Evolutionary conservation across 2,888 invertebrate species (phyloP), one percentile per base, ranked within the genome.

Genomic region (Ferrisia virgata): DNA sequence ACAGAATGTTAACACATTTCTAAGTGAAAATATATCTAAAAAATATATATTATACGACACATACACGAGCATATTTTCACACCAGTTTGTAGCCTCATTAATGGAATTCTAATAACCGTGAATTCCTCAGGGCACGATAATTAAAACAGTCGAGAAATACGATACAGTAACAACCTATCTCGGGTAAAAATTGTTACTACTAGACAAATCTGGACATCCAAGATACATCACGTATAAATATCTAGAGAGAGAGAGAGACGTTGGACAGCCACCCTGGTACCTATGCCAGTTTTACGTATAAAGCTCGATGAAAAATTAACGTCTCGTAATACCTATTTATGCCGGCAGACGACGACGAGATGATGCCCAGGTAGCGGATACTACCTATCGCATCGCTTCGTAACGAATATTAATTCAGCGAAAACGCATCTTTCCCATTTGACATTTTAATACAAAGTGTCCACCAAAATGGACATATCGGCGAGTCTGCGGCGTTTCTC

Each of bases 371-470:
- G 58, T 64, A 64, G 40, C 47, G 18, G 18, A 47, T 18, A 18
- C 8, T 64, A 64, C 28, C 25, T 64, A 25, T 64, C 28, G 28
- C 13, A 64, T 1, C 28, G 25, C 5, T 11, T 15, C 18, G 13
- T 64, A 64, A 64, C 58, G 58, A 64, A 64, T 64, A 64, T 64
- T 64, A 64, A 64, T 64, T 64, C 58, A n/a, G n/a, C 28, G 28
- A 64, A 64, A 64, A 64, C 58, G 18, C 18, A 53, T 2, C 25
- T 28, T 18, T 47, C 47, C 33, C 72, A 18, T 2, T 33, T 72
- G 72, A 72, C 72, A n/a, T 72, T 72, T 72, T 72, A 72, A 72
- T 72, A 33, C 36, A 33, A 53, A 47, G n/a, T n/a, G 28, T 64
- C 58, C 58, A 64, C 58, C 58, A 64, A 25, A 64, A 64, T 28